phyloP scores from a whole-genome alignment of 1,140 invertebrate genomes.

The Drosophila insularis region DNA sequence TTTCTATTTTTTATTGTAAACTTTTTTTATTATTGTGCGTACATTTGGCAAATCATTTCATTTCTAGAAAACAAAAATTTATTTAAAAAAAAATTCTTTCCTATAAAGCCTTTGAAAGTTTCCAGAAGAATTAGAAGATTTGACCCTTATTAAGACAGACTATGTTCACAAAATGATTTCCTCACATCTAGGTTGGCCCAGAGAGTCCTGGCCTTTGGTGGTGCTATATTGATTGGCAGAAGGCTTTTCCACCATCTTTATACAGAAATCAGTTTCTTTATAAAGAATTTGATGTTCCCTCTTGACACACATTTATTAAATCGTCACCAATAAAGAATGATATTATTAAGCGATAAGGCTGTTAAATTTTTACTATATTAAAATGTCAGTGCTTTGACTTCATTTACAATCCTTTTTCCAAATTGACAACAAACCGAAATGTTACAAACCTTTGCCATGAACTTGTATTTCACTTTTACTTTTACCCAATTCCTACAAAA shows the following conservation, averaged over 20 bases:
- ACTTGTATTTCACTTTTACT: slow-evolving; percentile 23
- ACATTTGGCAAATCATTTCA: slow-evolving; percentile 40
- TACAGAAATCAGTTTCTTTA: no score
- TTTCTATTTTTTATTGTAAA: slow-evolving; percentile 52
- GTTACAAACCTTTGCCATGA: background rate
- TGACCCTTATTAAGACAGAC: no score
- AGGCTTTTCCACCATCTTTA: no score
- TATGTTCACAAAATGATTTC: no score
- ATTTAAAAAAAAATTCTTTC: background rate
- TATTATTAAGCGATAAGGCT: background rate
- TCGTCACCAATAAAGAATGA: background rate
- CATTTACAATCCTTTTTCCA: background rate
- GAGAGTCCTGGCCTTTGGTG: no score
- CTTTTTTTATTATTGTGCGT: slow-evolving; percentile 35
- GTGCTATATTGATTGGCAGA: no score
- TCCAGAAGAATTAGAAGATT: no score
- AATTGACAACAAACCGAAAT: background rate
- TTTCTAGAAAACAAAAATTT: slow-evolving; percentile 32
- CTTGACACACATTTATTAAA: background rate
- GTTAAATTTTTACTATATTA: background rate
- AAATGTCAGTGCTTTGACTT: background rate
- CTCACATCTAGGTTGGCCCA: no score
- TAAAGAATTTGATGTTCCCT: background rate
- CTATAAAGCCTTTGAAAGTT: background rate
- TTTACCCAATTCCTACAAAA: slow-evolving; percentile 25